Conservation (phyloP, 2,888 invertebrate genomes). For the Ditylenchus weischeri region DNA sequence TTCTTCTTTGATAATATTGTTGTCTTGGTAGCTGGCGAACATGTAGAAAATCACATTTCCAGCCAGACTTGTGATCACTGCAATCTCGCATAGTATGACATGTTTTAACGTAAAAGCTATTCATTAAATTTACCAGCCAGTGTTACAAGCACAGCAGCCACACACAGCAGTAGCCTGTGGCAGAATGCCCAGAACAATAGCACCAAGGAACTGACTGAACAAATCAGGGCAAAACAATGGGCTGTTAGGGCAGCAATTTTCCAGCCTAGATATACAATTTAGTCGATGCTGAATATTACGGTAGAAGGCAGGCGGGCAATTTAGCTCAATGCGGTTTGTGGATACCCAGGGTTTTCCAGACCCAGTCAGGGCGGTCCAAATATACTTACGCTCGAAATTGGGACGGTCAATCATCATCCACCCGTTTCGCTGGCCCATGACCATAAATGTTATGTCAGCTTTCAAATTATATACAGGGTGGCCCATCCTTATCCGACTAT, state of each 20-base stretch:
- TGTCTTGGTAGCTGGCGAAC: conserved; percentile 56
- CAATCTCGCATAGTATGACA: conserved; percentile 9
- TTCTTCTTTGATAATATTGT: conserved; percentile 56
- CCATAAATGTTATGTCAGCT: too few relatives aligned
- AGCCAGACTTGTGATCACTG: conserved; percentile 42
- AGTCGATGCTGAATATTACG: too few relatives aligned
- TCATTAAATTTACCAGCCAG: conserved; percentile 40
- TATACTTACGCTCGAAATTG: too few relatives aligned
- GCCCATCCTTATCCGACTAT: too few relatives aligned
- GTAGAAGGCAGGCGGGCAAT: too few relatives aligned
- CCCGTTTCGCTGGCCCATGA: too few relatives aligned
- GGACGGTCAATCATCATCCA: too few relatives aligned
- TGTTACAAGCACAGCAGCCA: conserved; percentile 47
- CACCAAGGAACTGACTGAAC: conserved; percentile 35
- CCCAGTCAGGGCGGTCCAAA: too few relatives aligned
- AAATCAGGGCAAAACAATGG: conserved; percentile 43
- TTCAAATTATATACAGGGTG: too few relatives aligned
- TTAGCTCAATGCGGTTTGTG: background rate
- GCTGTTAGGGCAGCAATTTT: conserved; percentile 54
- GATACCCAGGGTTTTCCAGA: background rate
- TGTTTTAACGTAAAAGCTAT: conserved; percentile 10
- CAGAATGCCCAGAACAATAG: conserved; percentile 45
- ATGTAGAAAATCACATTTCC: conserved; percentile 50
- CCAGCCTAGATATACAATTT: conserved; percentile 40
- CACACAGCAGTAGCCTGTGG: conserved; percentile 38